Base-by-base conservation (phyloP, 2,797 vertebrate genomes). In the Galaxias olidus region DNA sequence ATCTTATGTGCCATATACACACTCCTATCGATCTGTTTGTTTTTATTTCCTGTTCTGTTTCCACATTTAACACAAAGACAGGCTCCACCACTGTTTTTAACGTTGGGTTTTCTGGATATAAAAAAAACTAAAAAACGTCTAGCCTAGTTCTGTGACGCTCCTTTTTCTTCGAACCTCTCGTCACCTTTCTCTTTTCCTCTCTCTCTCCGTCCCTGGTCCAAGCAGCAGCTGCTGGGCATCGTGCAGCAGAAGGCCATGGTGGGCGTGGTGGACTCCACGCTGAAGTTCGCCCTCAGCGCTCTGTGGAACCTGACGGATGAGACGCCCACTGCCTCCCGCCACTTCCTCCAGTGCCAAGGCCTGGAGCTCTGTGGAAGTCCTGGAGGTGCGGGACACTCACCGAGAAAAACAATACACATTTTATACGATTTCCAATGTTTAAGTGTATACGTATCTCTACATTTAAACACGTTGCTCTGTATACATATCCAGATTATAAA, bases 301-400 rank as follows among this genome's bases (percentile, higher is more conserved):
- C 92, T 98, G 85, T 98, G 96, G 96, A 97, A 96, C 86, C 92
- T 98, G 77, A 98, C 96, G 0, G 96, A 98, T 77, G 95, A 98
- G 85, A 95, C 93, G 61, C 96, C 96, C 67, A 87, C 90, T 0
- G 95, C 94, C 0, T 95, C 95, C 64, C 90, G 89, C 74, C 94
- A 93, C 88, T 98, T 98, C 83, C 94, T 98, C 71, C 89, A 95
- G 87, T 96, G 96, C 76, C 93, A 94, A 84, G 96, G 96, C 63
- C 85, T 98, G 78, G 96, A 96, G 76, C 93, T 98, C 58, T 98
- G 93, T 94, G 90, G 94, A 96, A 78, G 94, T 98, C 72, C 89
- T 98, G 52, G 95, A 98, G 95, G 96, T 98, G 70, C 10, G 67
- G 12, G 59, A 66, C 14, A 20, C 50, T 1, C 50, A 52, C 7